Conservation (phyloP, 1,140 invertebrate genomes). For the Drosophila subpulchrella region DNA sequence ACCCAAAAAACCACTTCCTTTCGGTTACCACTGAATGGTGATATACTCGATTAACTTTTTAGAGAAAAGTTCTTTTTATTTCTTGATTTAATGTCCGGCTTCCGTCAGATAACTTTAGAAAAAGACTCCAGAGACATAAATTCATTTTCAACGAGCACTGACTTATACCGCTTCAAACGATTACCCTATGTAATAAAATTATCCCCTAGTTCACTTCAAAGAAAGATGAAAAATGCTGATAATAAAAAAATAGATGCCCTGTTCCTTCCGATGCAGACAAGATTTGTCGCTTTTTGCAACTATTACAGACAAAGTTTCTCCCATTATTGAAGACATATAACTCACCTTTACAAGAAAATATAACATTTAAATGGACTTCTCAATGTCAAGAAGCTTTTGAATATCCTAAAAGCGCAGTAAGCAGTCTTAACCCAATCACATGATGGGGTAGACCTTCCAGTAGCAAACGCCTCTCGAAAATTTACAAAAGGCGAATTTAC, state of each 20-base stretch:
- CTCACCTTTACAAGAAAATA: neutral
- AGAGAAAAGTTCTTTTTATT: conserved; percentile 5
- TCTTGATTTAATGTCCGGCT: neutral
- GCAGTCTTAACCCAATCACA: neutral
- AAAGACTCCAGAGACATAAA: conserved; percentile 1
- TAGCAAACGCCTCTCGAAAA: no score
- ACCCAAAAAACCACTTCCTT: no score
- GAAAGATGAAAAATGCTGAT: neutral
- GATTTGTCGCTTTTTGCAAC: neutral
- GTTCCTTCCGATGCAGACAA: neutral
- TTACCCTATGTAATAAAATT: neutral
- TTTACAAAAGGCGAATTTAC: neutral
- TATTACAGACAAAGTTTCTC: neutral
- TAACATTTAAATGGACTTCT: neutral
- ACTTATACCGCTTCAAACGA: neutral
- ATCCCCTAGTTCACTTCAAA: neutral
- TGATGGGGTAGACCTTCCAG: neutral
- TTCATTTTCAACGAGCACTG: neutral
- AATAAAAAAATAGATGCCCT: neutral
- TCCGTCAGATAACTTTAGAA: conserved; percentile 3
- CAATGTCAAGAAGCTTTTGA: neutral
- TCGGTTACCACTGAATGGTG: no score
- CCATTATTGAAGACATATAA: neutral
- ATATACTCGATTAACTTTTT: neutral
- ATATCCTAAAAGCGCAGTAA: neutral